Evolutionary conservation across 2,888 invertebrate species (phyloP), one percentile per base, ranked within the genome.

Genomic region (Ceratothoa steindachneri): DNA sequence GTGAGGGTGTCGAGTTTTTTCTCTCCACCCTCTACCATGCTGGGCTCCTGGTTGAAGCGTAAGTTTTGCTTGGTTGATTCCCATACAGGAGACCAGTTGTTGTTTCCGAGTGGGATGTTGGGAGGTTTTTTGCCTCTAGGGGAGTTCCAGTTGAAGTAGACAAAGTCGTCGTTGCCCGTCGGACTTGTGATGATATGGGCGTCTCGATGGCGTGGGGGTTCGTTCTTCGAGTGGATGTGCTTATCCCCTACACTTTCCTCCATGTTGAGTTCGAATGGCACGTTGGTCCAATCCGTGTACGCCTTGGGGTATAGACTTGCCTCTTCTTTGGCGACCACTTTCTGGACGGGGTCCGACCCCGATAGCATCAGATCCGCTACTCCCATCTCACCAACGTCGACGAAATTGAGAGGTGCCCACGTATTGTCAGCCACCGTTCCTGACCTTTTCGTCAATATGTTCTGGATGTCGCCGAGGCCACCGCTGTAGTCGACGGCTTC

Each of bases 361-460:
- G 76, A 67, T n/a, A 76, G 73, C 60, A 74, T 72, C 27, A 76
- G 64, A 53, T 79, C 79, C 22, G 60, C 68, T 27, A 79, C 79
- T 27, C 79, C 79, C 79, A 79, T 79, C 68, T 71, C 67, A 60
- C 73, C 73, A 28, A 79, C 79, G 31, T 79, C 79, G 27, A 79
- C 76, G 52, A 79, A 79, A 30, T 73, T 72, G 41, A 69, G 67
- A 1, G 79, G 79, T 4, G 74, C 71, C 79, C 79, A 79, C 2
- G 69, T 75, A 52, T 76, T 74, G 4, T 60, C 22, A 22, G 19
- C 2, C 60, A 12, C 19, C 27, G 15, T 51, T 19, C 19, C 27
- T 3, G 71, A 71, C 28, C 71, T 65, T 28, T 74, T 74, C 15
- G 64, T 73, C 69, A 79, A 66, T 30, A 79, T 76, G 65, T 79